phyloP scores from a whole-genome alignment of 2,888 invertebrate genomes.

The Meandrusa payeni region DNA sequence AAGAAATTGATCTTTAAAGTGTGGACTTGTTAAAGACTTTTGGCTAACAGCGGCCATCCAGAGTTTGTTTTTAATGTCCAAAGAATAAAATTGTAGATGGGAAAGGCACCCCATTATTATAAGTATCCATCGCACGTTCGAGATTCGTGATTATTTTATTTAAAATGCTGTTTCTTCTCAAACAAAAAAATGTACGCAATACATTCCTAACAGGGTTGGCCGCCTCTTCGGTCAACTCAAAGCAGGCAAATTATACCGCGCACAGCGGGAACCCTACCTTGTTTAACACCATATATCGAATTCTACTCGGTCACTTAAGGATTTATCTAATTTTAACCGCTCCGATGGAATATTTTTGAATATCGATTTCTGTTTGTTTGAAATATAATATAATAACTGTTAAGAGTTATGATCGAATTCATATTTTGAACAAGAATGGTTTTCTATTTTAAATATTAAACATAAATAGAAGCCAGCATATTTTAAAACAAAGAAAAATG shows the following conservation, averaged over 20 bases:
- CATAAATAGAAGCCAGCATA: no score
- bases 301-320: constrained; percentile 54
- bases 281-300: constrained; percentile 58
- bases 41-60: no score
- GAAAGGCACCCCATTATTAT: no score
- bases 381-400: constrained; percentile 16
- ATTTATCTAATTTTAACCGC: constrained; percentile 41
- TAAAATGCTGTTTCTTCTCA: constrained; percentile 5
- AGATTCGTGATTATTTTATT: constrained; percentile 13
- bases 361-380: constrained; percentile 24
- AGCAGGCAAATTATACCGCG: constrained; percentile 60
- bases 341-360: constrained; percentile 31
- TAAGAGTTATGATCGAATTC: constrained; percentile 12
- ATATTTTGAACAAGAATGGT: constrained; percentile 2
- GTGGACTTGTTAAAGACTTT: no score
- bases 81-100: no score
- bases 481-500: no score
- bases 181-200: constrained; percentile 16
- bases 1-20: no score
- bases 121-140: no score
- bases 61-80: no score
- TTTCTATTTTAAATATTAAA: no score
- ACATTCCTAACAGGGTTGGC: constrained; percentile 20
- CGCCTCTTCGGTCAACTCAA: constrained; percentile 31
- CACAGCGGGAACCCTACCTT: constrained; percentile 54